Base-by-base conservation (phyloP, 2,888 invertebrate species). In the Meghimatium bilineatum region DNA sequence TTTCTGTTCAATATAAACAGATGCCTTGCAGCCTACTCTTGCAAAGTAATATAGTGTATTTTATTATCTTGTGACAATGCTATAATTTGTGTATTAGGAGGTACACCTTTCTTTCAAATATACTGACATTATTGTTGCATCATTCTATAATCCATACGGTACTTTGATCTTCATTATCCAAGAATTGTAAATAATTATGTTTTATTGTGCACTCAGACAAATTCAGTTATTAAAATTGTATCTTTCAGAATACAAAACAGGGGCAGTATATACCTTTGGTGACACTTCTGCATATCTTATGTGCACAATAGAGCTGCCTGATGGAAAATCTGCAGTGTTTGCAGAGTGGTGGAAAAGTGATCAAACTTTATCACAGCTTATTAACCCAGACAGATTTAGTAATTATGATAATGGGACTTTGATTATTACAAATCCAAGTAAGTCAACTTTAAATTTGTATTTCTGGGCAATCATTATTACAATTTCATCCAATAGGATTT, bases 221-320 rank as follows among this genome's bases (percentile, higher is more conserved):
- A 44, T 12, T 12, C 23, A 56, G 56, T 23, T 56, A 17, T 56
- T 56, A 2, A 23, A 14, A 23, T 56, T 56, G 23, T 56, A 10
- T 23, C n/a, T 56, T 20, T 32, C n/a, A 77, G 77, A 63, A 34
- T 6, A 36, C 63, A 77, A 77, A 77, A 63, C 17, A 23, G 63
- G 36, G 1, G 36, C 36, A 3, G 60, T 14, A 29, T 77, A 63
- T 36, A 8, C 14, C 36, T 77, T 63, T 77, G 63, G 63, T 38
- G 63, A 77, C 63, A 6, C 26, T n/a, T 63, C 77, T n/a, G 60
- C 36, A 10, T 38, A 60, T 38, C 38, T 77, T 36, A 63, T 0
- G n/a, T 77, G 77, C 29, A 36, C 26, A 10, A 14, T 77, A 2
- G 63, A 20, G 2, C 26, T 60, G 1, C 10, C 0, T 38, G n/a